Conservation (phyloP, 1,140 invertebrate genomes). For the Ectropis grisescens region DNA sequence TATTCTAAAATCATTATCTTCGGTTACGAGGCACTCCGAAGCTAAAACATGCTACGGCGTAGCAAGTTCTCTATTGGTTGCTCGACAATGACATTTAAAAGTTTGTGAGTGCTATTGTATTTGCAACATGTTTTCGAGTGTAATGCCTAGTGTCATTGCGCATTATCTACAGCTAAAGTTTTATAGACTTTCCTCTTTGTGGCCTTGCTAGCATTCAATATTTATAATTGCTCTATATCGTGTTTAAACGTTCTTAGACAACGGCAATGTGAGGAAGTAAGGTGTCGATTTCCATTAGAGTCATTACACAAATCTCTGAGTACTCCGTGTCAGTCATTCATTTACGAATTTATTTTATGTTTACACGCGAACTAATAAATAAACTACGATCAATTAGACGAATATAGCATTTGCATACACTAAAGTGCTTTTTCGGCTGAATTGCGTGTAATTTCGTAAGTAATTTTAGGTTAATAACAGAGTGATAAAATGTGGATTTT, state of each 20-base stretch:
- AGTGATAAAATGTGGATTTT: conserved; percentile 33
- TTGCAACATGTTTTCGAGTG: no score
- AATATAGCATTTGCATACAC: conserved; percentile 41
- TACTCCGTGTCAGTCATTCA: conserved; percentile 30
- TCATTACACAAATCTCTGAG: no score
- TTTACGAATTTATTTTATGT: conserved; percentile 50
- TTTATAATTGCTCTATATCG: conserved; percentile 12
- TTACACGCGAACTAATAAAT: conserved; percentile 39
- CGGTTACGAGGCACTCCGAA: no score
- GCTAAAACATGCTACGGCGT: no score
- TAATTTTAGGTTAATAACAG: conserved; percentile 16
- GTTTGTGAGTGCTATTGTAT: no score
- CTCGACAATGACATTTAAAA: no score
- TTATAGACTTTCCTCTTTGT: no score
- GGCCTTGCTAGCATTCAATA: background rate
- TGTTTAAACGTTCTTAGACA: conserved; percentile 12
- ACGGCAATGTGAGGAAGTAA: conserved; percentile 20
- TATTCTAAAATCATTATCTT: no score
- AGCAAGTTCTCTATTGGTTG: no score
- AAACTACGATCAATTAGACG: conserved; percentile 27
- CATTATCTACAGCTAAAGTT: no score
- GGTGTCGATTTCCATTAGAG: conserved; percentile 39
- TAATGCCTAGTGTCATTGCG: no score
- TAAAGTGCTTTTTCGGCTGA: no score
- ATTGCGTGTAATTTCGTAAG: conserved; percentile 32